phyloP scores from a whole-genome alignment of 2,797 vertebrate species.

The Pampus argenteus region DNA sequence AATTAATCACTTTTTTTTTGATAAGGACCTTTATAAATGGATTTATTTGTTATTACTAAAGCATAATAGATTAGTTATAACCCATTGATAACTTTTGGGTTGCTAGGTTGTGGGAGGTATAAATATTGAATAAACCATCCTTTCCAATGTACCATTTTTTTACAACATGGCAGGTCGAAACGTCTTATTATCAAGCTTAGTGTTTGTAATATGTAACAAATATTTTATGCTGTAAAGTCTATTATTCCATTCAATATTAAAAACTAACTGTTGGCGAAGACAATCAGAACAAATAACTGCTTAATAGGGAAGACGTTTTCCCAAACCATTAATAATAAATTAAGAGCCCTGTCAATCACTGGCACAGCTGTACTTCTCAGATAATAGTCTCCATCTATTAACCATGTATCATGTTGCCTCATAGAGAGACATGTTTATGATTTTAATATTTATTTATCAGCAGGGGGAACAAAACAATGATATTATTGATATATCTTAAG shows the following conservation, averaged over 20 bases:
- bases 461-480: conserved; percentile 3
- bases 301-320: conserved; percentile 59
- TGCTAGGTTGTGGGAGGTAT: neutral
- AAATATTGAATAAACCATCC: neutral
- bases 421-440: conserved; percentile 30
- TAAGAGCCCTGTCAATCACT: conserved; percentile 73
- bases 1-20: neutral
- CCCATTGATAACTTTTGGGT: neutral
- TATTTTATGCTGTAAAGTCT: conserved; percentile 44
- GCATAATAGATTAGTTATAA: neutral
- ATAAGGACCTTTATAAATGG: neutral
- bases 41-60: neutral
- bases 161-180: neutral
- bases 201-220: conserved; percentile 38
- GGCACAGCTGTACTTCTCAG: conserved; percentile 68
- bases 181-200: too few relatives aligned
- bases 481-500: conserved; percentile 21
- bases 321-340: conserved; percentile 78
- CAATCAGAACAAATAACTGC: conserved; percentile 58
- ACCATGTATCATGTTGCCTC: conserved; percentile 53
- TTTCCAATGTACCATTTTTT: neutral
- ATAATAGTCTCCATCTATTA: conserved; percentile 67
- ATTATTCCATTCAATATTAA: conserved; percentile 64
- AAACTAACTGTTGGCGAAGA: conserved; percentile 44
- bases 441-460: conserved; percentile 48